Evolutionary conservation across 1,140 invertebrate species (phyloP), one percentile per base, ranked within the genome.

Genomic region (Cydia fagiglandana): DNA sequence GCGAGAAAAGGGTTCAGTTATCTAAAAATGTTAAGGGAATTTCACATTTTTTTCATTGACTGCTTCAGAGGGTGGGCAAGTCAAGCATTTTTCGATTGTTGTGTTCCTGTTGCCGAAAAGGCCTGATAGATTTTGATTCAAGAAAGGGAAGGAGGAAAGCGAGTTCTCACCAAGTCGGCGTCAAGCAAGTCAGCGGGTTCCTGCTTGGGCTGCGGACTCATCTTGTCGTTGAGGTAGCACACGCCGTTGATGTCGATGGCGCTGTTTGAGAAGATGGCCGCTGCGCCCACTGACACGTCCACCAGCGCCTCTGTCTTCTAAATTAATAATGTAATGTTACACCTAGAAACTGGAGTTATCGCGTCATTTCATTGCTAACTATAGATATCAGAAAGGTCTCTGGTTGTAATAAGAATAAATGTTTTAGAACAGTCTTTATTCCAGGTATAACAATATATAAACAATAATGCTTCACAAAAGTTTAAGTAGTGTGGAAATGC

Each of bases 251-350:
- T 91, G 88, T 97, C 97, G 0, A 98, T 97, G n/a, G 97, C 96
- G 85, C 97, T 98, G 84, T 98, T 98, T 1, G 97, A 97, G 88
- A 98, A 97, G 47, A 98, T 96, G 1, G 97, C 95, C 17, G 96
- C 96, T 1, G 95, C 94, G 34, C 95, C 94, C 79, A 95, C 91
- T 73, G 93, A 94, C 24, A 93, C 84, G 77, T 94, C 94, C 9
- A 93, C 93, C 70, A 94, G 79, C 9, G 94, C 88, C 73, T 91
- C 89, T 7, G 73, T 85, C 88, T 90, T 78, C 30, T 75, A 75
- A 17, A 28, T 53, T 47, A 50, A 61, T 64, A 66, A 17, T 75
- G 7, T 7, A 7, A n/a, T 17, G 15, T 1, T 56, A 56, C 4
- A 24, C 24, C 24, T 24, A 24, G 24, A 24, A 24, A 24, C 24